Evolutionary conservation across 2,888 invertebrate species (phyloP), one percentile per base, ranked within the genome.

Genomic region (Tolmerus cingulatus): DNA sequence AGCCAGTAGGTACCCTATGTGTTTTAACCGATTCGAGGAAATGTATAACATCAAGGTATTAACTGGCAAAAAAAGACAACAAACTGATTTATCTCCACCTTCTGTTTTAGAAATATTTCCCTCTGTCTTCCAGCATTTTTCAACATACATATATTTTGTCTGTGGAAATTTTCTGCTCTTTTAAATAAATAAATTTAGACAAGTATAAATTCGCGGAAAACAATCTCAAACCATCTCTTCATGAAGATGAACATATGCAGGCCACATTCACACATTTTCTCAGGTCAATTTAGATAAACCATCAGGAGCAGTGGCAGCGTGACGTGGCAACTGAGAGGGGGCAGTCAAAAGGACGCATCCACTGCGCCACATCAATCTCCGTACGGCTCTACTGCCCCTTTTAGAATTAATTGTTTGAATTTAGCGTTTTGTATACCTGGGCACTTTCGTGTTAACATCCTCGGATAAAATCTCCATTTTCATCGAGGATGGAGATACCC

Each of bases 251-350:
- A 51, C 37, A n/a, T 57, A 82, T 82, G 82, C 82, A 82, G 66
- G 40, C 66, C 82, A 82, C 66, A 66, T 82, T 82, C 82, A 12
- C 37, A 82, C 57, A 82, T 82, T 82, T 82, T 82, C 57, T 66
- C 82, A 66, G 66, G 82, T 37, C 27, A 82, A 82, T 82, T 82
- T 82, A 82, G 82, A 82, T 82, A 82, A 66, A 66, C 55, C 82
- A 82, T 82, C 82, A 66, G 37, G 14, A 57, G 57, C 82, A 66
- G 57, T 27, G 82, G 82, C 66, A 23, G 57, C 66, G 37, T 82
- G 37, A 34, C 66, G 12, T 23, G 23, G 57, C 57, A 57, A 66
- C 66, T 23, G 12, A 27, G 23, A n/a, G 23, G 4, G 19, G 23
- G 66, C 27, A 23, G 0, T 14, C 23, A 57, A 23, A 57, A 19